These are phyloP conservation scores for Larimichthys crocea DNA, from an alignment of 2,113 vertebrate genomes.

Conservation along the genomic window DNA sequence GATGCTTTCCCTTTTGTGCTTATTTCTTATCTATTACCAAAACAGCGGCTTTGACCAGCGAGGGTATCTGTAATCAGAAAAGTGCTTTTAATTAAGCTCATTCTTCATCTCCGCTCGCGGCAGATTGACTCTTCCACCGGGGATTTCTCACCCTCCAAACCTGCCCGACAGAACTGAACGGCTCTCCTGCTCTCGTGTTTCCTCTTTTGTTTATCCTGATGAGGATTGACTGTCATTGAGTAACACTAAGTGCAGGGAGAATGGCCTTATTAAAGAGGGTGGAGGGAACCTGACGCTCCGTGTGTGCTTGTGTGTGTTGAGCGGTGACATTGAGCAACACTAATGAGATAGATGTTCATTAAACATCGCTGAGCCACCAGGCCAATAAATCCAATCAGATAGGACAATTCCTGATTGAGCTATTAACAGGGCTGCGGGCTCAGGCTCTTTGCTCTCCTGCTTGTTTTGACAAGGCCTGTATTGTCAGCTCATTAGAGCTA, in stretches of 20 bases:
- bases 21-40: slow-evolving; percentile 59
- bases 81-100: slow-evolving; percentile 69
- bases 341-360: slow-evolving; percentile 84
- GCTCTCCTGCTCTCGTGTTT: slow-evolving; percentile 53
- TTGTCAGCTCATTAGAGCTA: slow-evolving; percentile 70
- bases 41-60: slow-evolving; percentile 39
- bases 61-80: slow-evolving; percentile 50
- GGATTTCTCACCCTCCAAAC: slow-evolving; percentile 56
- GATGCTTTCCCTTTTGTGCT: slow-evolving; percentile 49
- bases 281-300: slow-evolving; percentile 52
- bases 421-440: slow-evolving; percentile 70
- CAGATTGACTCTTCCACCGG: slow-evolving; percentile 55
- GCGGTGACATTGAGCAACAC: slow-evolving; percentile 69
- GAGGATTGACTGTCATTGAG: slow-evolving; percentile 73
- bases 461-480: slow-evolving; percentile 69
- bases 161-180: slow-evolving; percentile 36
- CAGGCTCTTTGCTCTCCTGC: slow-evolving; percentile 52
- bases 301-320: slow-evolving; percentile 34
- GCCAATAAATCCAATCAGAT: slow-evolving; percentile 81
- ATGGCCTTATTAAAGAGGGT: slow-evolving; percentile 70
- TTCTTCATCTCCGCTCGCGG: slow-evolving; percentile 55
- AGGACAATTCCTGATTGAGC: slow-evolving; percentile 77
- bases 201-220: slow-evolving; percentile 74
- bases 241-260: slow-evolving; percentile 64
- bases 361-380: slow-evolving; percentile 71